Percentiles rank a stretch among this genome's conserved stretches.
Evolutionary conservation across 2,113 vertebrate species (phyloP).

Genomic region (Sorex araneus): DNA sequence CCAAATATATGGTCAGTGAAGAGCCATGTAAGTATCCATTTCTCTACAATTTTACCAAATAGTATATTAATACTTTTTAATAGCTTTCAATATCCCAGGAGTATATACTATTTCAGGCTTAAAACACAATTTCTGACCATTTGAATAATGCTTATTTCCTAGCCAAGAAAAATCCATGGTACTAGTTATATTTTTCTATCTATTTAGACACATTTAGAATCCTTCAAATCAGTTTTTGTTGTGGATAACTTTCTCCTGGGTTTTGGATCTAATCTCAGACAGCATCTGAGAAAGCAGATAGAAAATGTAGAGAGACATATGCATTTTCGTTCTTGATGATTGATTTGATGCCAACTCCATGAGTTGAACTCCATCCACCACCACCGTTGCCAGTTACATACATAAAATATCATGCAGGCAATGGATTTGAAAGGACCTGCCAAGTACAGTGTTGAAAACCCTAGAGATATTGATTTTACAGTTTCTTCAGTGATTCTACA

Average conservation of each 20-base stretch:
- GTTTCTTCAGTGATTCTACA: slow-evolving; percentile 88
- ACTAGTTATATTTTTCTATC: slow-evolving; percentile 14
- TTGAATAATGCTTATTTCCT: slow-evolving; percentile 1
- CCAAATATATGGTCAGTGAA: not conserved
- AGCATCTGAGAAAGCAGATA: slow-evolving; percentile 68
- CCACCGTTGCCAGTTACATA: slow-evolving; percentile 82
- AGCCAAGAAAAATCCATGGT: not conserved
- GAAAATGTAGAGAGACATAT: slow-evolving; percentile 73
- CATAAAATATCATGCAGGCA: slow-evolving; percentile 86
- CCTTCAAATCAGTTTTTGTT: slow-evolving; percentile 10
- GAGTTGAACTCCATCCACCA: slow-evolving; percentile 79
- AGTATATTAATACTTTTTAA: not conserved
- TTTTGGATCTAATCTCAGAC: slow-evolving; percentile 62
- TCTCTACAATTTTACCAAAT: not conserved
- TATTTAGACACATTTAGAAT: slow-evolving; percentile 40
- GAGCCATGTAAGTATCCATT: not conserved
- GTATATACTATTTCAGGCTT: not conserved
- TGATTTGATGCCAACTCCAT: slow-evolving; percentile 63
- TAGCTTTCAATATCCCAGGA: not conserved
- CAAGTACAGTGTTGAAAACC: slow-evolving; percentile 87
- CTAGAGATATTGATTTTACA: slow-evolving; percentile 89
- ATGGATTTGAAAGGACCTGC: slow-evolving; percentile 86
- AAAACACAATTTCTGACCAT: not conserved
- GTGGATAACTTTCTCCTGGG: slow-evolving; percentile 51
- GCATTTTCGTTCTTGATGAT: slow-evolving; percentile 68